These are phyloP conservation scores for Molossus alvarezi DNA, from an alignment of 2,797 vertebrate genomes.

Conservation along the genomic window DNA sequence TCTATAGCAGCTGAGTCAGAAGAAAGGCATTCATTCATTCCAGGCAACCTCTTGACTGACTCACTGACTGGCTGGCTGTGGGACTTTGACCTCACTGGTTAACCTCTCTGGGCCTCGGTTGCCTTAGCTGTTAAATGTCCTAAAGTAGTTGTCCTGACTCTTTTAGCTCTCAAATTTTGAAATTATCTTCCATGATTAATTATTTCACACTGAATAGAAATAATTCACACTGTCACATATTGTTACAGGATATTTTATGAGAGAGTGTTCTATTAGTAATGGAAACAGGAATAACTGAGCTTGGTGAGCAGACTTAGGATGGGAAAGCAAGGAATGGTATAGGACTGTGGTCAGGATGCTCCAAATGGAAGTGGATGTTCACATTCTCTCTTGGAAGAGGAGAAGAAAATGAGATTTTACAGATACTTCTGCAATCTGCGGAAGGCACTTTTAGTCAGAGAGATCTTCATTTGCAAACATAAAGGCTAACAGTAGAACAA, in stretches of 20 bases:
- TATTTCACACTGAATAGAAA: slow-evolving; percentile 25
- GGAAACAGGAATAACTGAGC: background rate
- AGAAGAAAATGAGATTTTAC: background rate
- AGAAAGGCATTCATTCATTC: background rate
- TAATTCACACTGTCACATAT: background rate
- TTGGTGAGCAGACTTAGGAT: background rate
- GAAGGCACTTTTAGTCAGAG: background rate
- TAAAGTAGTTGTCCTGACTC: background rate
- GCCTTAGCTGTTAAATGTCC: background rate
- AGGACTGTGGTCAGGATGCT: background rate
- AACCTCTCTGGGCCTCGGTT: background rate
- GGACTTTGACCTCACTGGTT: background rate
- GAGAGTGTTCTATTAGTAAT: background rate
- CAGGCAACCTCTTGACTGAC: background rate
- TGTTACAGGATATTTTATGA: background rate
- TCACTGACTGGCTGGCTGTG: background rate
- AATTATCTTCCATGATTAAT: background rate
- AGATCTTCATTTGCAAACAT: background rate
- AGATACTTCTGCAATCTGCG: background rate
- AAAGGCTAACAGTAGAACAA: slow-evolving; percentile 12
- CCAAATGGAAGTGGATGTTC: background rate
- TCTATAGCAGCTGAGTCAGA: background rate
- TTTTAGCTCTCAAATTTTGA: background rate
- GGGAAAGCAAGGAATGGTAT: background rate
- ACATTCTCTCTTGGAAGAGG: background rate